Conservation (phyloP, 2,888 invertebrate species). For the Drosophila demipolita region DNA sequence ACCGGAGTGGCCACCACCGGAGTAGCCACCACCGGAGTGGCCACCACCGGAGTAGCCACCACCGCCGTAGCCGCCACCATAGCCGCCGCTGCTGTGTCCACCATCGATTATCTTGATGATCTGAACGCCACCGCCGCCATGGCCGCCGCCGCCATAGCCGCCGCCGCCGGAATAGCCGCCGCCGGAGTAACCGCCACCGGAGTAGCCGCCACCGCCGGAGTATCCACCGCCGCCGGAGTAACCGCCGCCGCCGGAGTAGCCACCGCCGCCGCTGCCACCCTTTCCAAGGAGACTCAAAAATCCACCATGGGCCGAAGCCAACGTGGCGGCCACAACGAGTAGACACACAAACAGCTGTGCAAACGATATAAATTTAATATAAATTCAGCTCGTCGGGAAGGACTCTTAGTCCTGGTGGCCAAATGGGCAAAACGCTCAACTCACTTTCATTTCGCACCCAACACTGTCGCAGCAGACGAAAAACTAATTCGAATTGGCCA, state of each 20-base stretch:
- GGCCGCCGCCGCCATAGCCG: conserved; percentile 30
- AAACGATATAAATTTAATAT: conserved; percentile 23
- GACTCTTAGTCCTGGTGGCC: conserved; percentile 19
- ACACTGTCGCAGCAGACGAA: conserved; percentile 56
- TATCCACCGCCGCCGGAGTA: conserved; percentile 19
- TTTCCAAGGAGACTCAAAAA: conserved; percentile 61
- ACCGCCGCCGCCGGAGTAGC: conserved; percentile 26
- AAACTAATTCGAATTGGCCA: conserved; percentile 64
- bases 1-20: conserved; percentile 29
- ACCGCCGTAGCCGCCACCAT: conserved; percentile 24
- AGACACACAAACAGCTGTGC: conserved; percentile 68
- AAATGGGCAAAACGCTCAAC: conserved; percentile 25
- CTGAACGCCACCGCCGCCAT: conserved; percentile 37
- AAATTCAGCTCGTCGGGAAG: conserved; percentile 8
- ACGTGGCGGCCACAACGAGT: conserved; percentile 59
- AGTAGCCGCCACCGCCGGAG: conserved; percentile 28
- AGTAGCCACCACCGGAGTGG: conserved; percentile 34
- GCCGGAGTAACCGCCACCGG: conserved; percentile 19
- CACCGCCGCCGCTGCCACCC: conserved; percentile 47
- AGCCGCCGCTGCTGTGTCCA: conserved; percentile 41
- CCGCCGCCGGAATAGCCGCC: conserved; percentile 45
- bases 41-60: conserved; percentile 29
- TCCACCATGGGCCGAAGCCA: conserved; percentile 67
- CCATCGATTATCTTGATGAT: conserved; percentile 40
- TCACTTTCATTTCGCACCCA: conserved; percentile 70